Evolutionary conservation across 2,113 vertebrate species (phyloP), one percentile per base, ranked within the genome.

Genomic region (Scopus umbretta): DNA sequence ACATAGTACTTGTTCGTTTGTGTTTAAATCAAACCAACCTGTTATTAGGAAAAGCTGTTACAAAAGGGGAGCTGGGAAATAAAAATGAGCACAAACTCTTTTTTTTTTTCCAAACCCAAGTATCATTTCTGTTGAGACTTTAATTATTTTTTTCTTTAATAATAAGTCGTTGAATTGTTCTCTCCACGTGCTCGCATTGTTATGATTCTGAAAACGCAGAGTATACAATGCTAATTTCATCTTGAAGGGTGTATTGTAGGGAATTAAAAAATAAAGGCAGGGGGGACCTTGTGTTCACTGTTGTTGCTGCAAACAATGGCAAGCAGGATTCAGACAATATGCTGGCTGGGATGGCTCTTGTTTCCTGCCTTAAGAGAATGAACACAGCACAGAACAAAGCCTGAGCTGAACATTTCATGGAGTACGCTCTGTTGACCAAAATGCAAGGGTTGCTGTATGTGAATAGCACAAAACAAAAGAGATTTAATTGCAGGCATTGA

Each of bases 201-300:
- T 70, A 61, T 21, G 66, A 21, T 75, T 70, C 70, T 55, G 80
- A 95, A 96, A 96, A 95, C 75, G 90, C 95, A 96, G 81, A 80
- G 83, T 85, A 65, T 47, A 92, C 61, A 68, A 82, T 70, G 93
- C 91, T 97, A 96, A 97, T 97, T 98, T 97, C 42, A 73, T 89
- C 36, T 66, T 43, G 73, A 96, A 90, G 85, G 58, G 15, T 38
- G 71, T 66, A 45, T 86, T 80, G 94, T 63, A 49, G 80, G 61
- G 88, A 73, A 82, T 94, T 91, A 40, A 71, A 83, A 82, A 94
- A 85, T 86, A 91, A 90, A 76, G 73, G 63, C 22, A 17, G 9
- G 22, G 22, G 30, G 6, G 16, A 75, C 38, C 53, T 84, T 86
- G 38, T 59, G 74, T 45, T 90, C 9, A 2, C 29, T 8, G 40